A percentile compares a stretch with the other conserved stretches of the same genome.
These are phyloP conservation scores for Phymanthus crucifer DNA, from an alignment of 92 coral and sea anemone species.

Conservation along the genomic window DNA sequence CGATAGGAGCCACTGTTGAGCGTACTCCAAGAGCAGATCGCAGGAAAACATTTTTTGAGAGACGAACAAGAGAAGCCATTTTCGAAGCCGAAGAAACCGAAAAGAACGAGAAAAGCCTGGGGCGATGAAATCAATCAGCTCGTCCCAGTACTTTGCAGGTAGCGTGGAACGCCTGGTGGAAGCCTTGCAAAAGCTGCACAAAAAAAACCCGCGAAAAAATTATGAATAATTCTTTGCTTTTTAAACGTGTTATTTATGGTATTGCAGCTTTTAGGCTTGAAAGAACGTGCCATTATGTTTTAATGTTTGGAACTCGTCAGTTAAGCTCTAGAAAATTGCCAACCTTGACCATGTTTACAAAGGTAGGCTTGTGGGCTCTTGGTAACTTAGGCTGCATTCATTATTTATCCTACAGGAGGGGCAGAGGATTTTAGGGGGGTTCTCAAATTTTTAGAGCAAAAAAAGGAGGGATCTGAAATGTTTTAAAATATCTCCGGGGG, in stretches of 20 bases:
- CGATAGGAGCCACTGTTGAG: slow-evolving; percentile 27
- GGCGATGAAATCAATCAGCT: slow-evolving; percentile 9
- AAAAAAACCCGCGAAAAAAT: background rate
- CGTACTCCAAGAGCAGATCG: slow-evolving; percentile 42
- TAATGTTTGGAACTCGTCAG: background rate
- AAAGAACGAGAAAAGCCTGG: slow-evolving; percentile 34
- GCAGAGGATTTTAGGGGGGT: too few relatives aligned
- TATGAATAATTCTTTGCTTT: background rate
- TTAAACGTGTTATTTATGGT: background rate
- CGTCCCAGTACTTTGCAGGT: background rate
- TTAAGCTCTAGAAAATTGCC: slow-evolving; percentile 3
- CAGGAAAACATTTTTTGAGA: slow-evolving; percentile 33
- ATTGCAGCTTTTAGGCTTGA: background rate
- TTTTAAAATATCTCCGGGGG: too few relatives aligned
- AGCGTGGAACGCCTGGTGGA: slow-evolving; percentile 25
- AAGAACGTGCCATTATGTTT: background rate
- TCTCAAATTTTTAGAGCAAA: too few relatives aligned
- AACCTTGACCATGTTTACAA: slow-evolving; percentile 24
- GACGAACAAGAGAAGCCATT: slow-evolving; percentile 46
- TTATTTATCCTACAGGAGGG: too few relatives aligned
- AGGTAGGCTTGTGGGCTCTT: slow-evolving; percentile 7
- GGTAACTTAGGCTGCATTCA: too few relatives aligned
- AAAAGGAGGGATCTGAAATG: too few relatives aligned
- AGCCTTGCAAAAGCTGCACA: background rate
- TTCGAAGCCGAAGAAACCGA: slow-evolving; percentile 17